Base-by-base conservation (phyloP, 1,140 invertebrate species). In the Hypsibius dujardini region DNA sequence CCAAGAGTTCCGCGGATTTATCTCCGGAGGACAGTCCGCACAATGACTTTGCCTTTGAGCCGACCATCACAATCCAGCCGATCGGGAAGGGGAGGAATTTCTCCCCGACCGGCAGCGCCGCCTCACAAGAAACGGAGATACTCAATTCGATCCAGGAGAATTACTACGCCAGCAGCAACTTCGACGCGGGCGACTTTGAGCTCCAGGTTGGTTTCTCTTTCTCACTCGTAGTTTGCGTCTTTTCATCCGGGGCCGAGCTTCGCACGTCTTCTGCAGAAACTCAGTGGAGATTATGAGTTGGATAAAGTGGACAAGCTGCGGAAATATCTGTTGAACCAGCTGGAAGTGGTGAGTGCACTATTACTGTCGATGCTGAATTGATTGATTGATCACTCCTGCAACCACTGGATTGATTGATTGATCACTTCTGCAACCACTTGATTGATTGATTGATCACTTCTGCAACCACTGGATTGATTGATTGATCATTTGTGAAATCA, bases 151-250 rank as follows among this genome's bases (percentile, higher is more conserved):
- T 88, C 67, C 85, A 88, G 76, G 77, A 81, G 46, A 82, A 84
- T 74, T 89, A 88, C 78, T 88, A 86, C 69, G 81, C 78, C 2
- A 80, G 84, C 76, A 81, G 81, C 62, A 77, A 79, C 70, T 86
- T 85, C 77, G 86, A 89, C 80, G 82, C 85, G 1, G 84, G 84
- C 76, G 78, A 85, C 72, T 85, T 86, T 77, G 86, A 88, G 78
- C 76, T 89, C 42, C 79, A 82, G 76, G 85, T 86, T 78, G 70
- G 70, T 71, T 59, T 46, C 56, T 2, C 42, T 69, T 45, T 15
- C 46, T 70, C 2, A 40, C 42, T 67, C 42, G 7, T 67, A 15
- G 62, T 12, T 67, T 67, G 45, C 62, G 12, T 12, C 45, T 15
- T 67, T 15, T 12, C 45, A 56, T n/a, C 7, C n/a, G n/a, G 50